These are phyloP conservation scores for Andricus quercusramuli DNA, from an alignment of 2,888 invertebrate species.

Conservation along the genomic window DNA sequence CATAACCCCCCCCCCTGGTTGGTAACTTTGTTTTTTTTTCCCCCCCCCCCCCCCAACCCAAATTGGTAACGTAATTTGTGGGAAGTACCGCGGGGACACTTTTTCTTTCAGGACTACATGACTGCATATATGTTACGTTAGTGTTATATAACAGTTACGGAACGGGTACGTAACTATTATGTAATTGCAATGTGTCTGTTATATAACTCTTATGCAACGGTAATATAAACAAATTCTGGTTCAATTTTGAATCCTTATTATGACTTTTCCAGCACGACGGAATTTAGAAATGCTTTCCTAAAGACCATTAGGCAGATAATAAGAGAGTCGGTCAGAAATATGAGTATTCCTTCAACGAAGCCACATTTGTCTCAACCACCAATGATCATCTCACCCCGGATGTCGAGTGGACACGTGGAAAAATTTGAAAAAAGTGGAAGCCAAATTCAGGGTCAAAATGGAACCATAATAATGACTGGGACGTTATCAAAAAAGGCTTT, in stretches of 20 bases:
- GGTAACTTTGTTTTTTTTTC: no score
- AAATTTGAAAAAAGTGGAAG: slow-evolving; percentile 71
- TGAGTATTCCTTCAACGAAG: slow-evolving; percentile 93
- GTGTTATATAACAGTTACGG: neutral
- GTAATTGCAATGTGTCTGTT: neutral
- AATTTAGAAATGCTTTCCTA: slow-evolving; percentile 97
- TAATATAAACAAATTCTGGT: neutral
- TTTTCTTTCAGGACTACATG: no score
- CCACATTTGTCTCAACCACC: slow-evolving; percentile 72
- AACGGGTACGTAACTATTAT: neutral
- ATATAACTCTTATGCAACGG: neutral
- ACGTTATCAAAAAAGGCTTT: slow-evolving; percentile 88
- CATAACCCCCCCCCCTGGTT: no score
- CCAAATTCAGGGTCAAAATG: slow-evolving; percentile 66
- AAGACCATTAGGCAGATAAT: slow-evolving; percentile 98
- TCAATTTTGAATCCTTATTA: neutral
- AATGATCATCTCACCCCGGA: slow-evolving; percentile 73
- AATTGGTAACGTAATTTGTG: no score
- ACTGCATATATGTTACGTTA: neutral
- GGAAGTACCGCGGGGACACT: no score
- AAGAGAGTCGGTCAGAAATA: slow-evolving; percentile 96
- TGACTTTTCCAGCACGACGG: slow-evolving; percentile 87
- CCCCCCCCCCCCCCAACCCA: no score
- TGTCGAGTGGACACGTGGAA: slow-evolving; percentile 74
- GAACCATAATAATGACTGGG: slow-evolving; percentile 56